Conservation (phyloP, 2,888 invertebrate species). For the Apoderus coryli region DNA sequence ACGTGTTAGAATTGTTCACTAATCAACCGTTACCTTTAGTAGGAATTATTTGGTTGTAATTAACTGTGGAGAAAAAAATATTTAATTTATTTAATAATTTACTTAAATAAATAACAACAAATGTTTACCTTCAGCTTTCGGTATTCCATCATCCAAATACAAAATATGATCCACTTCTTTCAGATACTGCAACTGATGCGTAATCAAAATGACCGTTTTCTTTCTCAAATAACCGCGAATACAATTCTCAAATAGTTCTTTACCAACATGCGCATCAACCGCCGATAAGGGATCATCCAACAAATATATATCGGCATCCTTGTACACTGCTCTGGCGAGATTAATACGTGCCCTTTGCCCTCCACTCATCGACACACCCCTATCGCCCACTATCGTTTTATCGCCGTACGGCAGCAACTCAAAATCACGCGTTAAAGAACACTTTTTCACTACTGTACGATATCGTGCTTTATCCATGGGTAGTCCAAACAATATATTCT, state of each 20-base stretch:
- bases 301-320: conserved; percentile 72
- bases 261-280: conserved; percentile 84
- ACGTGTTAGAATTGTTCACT: too few relatives aligned
- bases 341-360: conserved; percentile 83
- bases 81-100: too few relatives aligned
- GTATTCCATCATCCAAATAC: conserved; percentile 41
- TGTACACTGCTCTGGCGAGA: conserved; percentile 75
- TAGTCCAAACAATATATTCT: conserved; percentile 85
- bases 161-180: conserved; percentile 44
- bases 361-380: conserved; percentile 64
- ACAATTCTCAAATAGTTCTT: conserved; percentile 76
- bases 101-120: too few relatives aligned
- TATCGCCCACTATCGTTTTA: conserved; percentile 70
- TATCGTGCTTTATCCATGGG: conserved; percentile 48
- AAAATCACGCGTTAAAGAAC: conserved; percentile 62
- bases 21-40: too few relatives aligned
- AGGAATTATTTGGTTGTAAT: too few relatives aligned
- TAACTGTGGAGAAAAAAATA: too few relatives aligned
- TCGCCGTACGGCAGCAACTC: conserved; percentile 66
- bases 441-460: conserved; percentile 52
- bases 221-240: conserved; percentile 48
- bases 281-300: conserved; percentile 86
- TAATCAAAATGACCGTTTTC: conserved; percentile 61
- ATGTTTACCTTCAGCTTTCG: conserved; percentile 49
- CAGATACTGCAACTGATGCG: conserved; percentile 59